Evolutionary conservation across 2,888 invertebrate species (phyloP).

Genomic region (Acanthosepion esculentum): DNA sequence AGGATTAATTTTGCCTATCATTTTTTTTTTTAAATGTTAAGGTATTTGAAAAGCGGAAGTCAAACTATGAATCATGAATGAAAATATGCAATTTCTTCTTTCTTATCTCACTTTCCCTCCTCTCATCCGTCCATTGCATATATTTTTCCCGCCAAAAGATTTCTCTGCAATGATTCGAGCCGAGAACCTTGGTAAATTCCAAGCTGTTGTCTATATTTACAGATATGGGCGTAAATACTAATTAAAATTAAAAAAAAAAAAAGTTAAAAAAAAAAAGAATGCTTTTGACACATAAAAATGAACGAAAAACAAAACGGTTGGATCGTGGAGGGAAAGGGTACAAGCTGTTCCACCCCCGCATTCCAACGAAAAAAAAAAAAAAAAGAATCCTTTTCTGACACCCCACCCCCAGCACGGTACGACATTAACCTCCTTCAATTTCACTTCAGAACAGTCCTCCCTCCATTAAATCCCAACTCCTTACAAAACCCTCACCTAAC

Average conservation of each 20-base stretch:
- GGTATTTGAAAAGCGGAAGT: too few species aligned
- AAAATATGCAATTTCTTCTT: background rate
- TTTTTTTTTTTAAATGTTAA: too few species aligned
- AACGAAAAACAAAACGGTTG: background rate
- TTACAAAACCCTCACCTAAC: background rate
- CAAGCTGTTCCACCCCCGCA: conserved; percentile 12
- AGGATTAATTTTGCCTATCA: too few species aligned
- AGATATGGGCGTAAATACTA: background rate
- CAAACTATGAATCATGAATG: too few species aligned
- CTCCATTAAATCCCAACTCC: background rate
- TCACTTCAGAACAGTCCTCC: background rate
- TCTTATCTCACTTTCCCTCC: background rate
- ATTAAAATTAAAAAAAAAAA: background rate
- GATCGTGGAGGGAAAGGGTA: background rate
- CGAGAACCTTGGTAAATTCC: background rate
- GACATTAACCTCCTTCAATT: background rate
- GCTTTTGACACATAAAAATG: background rate
- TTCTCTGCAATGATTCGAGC: background rate
- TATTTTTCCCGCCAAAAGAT: background rate
- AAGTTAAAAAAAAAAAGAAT: background rate
- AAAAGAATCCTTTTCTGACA: background rate
- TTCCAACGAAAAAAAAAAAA: background rate
- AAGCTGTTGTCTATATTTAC: background rate
- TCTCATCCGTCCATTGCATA: background rate
- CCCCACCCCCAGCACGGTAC: background rate